These are phyloP conservation scores for Psophia crepitans DNA, from an alignment of 2,113 vertebrate genomes.

Conservation along the genomic window DNA sequence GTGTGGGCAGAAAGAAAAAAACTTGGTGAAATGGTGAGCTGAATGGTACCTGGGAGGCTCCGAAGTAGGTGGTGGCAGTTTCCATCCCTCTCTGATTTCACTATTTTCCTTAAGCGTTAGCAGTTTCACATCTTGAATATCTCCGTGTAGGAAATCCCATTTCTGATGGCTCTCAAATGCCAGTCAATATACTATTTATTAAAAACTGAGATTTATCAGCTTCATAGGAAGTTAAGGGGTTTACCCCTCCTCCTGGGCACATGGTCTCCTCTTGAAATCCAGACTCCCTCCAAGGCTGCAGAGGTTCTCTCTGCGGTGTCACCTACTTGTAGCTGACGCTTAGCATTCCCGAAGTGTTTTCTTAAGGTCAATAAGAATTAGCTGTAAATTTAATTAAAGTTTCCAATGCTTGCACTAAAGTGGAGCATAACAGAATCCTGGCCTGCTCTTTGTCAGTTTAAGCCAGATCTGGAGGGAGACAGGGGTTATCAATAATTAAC, in stretches of 20 bases:
- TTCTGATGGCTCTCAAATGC: background rate
- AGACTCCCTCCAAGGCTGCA: background rate
- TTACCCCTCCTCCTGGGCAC: background rate
- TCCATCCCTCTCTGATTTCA: background rate
- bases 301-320: background rate
- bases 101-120: background rate
- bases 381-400: conserved; percentile 34
- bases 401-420: background rate
- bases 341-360: background rate
- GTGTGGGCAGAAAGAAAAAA: background rate
- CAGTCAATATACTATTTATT: background rate
- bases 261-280: background rate
- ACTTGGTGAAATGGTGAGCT: accelerated
- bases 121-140: background rate
- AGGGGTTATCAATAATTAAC: conserved; percentile 61
- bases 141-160: background rate
- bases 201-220: background rate
- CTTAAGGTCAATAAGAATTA: conserved; percentile 37
- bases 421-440: background rate
- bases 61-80: background rate
- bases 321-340: background rate
- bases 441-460: background rate
- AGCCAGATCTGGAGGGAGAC: background rate
- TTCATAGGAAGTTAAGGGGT: background rate
- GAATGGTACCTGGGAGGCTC: background rate